Evolutionary conservation across 2,113 vertebrate species (phyloP).

Genomic region (Pyrgilauda ruficollis): DNA sequence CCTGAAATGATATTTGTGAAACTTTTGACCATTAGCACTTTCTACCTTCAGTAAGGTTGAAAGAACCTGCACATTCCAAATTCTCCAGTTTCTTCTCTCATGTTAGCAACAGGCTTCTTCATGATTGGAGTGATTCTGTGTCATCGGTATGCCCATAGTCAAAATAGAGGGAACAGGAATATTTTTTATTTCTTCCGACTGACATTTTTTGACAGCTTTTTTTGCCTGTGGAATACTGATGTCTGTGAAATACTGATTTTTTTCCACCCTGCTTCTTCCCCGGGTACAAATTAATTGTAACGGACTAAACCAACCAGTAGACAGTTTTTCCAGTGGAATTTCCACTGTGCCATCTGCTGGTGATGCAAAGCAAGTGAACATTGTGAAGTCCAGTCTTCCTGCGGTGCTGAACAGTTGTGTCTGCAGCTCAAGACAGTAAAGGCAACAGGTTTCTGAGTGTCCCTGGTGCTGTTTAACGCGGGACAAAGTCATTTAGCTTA

Average conservation of each 20-base stretch:
- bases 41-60: background rate
- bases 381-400: background rate
- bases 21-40: background rate
- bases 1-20: background rate
- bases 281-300: background rate
- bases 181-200: background rate
- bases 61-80: background rate
- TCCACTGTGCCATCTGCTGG: slow-evolving; percentile 45
- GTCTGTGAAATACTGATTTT: background rate
- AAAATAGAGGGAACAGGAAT: background rate
- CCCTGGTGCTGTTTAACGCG: background rate
- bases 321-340: background rate
- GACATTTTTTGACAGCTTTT: background rate
- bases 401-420: background rate
- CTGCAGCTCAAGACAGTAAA: background rate
- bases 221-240: background rate
- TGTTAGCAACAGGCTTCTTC: accelerated
- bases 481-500: background rate
- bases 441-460: background rate
- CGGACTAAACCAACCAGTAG: background rate
- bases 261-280: accelerated
- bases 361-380: background rate
- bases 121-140: background rate
- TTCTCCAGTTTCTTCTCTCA: background rate
- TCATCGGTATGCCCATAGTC: accelerated